A percentile compares a stretch with the other conserved stretches of the same genome.
Conservation (phyloP, 2,888 invertebrate genomes). For the Hemicrepidius hirtus region DNA sequence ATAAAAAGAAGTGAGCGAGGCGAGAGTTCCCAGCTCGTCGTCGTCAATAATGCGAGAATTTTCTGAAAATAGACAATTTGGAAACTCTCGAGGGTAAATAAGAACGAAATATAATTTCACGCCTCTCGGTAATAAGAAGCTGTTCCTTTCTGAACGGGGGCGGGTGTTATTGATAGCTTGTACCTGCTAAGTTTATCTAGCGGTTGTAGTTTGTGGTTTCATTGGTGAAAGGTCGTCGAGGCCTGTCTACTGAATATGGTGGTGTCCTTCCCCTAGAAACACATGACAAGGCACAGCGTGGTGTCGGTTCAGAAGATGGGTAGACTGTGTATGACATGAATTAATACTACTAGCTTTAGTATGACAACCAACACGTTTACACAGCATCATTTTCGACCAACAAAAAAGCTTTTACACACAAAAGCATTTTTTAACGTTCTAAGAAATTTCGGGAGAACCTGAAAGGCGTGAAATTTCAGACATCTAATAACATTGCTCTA, state of each 20-base stretch:
- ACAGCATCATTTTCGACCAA: conserved; percentile 1
- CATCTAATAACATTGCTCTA: too few relatives aligned
- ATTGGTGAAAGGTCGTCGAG: conserved; percentile 6
- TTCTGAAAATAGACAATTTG: conserved; percentile 52
- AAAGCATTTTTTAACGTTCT: neutral
- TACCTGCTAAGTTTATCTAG: conserved; percentile 42
- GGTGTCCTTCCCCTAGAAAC: conserved; percentile 28
- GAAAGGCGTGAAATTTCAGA: too few relatives aligned
- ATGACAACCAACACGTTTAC: conserved; percentile 29
- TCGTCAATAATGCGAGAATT: conserved; percentile 47
- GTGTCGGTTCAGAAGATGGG: conserved; percentile 26
- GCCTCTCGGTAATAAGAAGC: conserved; percentile 46
- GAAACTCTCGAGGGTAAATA: conserved; percentile 51
- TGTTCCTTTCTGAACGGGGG: conserved; percentile 41
- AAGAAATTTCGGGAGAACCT: too few relatives aligned
- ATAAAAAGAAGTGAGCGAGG: conserved; percentile 30
- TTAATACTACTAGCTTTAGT: conserved; percentile 36
- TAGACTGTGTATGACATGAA: conserved; percentile 39
- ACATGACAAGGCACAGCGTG: conserved; percentile 35
- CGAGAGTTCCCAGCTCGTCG: conserved; percentile 38
- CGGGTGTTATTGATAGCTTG: conserved; percentile 49
- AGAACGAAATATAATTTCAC: conserved; percentile 53
- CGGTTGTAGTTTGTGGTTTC: conserved; percentile 15
- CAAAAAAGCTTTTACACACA: neutral
- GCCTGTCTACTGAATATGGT: conserved; percentile 13